Evolutionary conservation across 2,797 vertebrate genomes (phyloP).

Genomic region (Danio albolineatus): DNA sequence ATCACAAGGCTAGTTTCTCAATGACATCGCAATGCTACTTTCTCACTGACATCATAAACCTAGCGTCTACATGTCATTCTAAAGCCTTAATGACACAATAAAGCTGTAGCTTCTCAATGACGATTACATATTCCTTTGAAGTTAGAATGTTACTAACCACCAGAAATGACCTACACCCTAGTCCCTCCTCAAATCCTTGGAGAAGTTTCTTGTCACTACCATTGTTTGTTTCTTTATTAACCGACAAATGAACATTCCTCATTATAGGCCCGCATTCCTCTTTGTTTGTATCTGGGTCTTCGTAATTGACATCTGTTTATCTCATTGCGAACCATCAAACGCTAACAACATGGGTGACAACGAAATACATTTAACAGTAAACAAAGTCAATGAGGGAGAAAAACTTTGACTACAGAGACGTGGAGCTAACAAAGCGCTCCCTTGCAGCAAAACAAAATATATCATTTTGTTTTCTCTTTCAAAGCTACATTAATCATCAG

Average conservation of each 20-base stretch:
- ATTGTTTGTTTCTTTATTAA: slow-evolving; percentile 12
- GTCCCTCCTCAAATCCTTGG: neutral
- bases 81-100: too few species aligned
- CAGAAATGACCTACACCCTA: neutral
- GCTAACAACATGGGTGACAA: slow-evolving; percentile 10
- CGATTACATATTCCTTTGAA: too few species aligned
- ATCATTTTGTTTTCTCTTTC: slow-evolving; percentile 38
- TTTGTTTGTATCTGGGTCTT: slow-evolving; percentile 2
- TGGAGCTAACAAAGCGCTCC: slow-evolving; percentile 16
- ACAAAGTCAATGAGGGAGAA: slow-evolving; percentile 49
- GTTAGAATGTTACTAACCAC: neutral
- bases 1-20: too few species aligned
- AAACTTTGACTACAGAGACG: slow-evolving; percentile 9
- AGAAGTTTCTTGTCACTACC: slow-evolving; percentile 6
- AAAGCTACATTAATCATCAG: slow-evolving; percentile 35
- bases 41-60: too few species aligned
- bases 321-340: slow-evolving; percentile 22
- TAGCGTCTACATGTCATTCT: too few species aligned
- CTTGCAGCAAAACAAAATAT: slow-evolving; percentile 11
- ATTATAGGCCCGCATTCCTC: slow-evolving; percentile 6
- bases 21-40: too few species aligned
- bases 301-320: slow-evolving; percentile 42
- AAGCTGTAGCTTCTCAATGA: too few species aligned
- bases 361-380: slow-evolving; percentile 37
- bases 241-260: slow-evolving; percentile 8